Conservation (phyloP, 2,888 invertebrate genomes). For the Drosophila macrospina region DNA sequence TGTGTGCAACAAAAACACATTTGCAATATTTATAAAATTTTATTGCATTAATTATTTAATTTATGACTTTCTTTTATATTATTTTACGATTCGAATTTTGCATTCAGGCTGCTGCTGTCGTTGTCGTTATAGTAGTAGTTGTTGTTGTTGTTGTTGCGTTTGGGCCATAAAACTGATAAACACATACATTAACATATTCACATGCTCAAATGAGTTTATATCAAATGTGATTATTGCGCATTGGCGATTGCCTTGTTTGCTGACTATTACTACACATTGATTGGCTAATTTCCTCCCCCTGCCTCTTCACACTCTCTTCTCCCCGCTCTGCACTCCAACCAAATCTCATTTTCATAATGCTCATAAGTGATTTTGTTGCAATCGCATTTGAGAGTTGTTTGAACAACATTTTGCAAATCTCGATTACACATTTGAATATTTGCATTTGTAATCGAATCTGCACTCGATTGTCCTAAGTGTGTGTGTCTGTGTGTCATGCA, state of each 20-base stretch:
- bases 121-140: neutral
- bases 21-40: constrained; percentile 74
- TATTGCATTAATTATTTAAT: constrained; percentile 78
- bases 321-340: no score
- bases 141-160: constrained; percentile 5
- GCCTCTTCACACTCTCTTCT: no score
- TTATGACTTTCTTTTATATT: constrained; percentile 73
- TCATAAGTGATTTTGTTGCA: no score
- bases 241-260: constrained; percentile 33
- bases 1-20: constrained; percentile 52
- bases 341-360: constrained; percentile 5
- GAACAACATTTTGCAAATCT: constrained; percentile 29
- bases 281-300: constrained; percentile 49
- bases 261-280: constrained; percentile 40
- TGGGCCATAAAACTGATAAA: constrained; percentile 39
- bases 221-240: constrained; percentile 55
- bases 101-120: constrained; percentile 30
- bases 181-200: constrained; percentile 11
- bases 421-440: constrained; percentile 31
- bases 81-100: constrained; percentile 61
- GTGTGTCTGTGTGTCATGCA: no score
- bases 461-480: neutral
- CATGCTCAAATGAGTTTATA: neutral
- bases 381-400: constrained; percentile 14
- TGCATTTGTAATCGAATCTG: constrained; percentile 39